Conservation (phyloP, 2,888 invertebrate species). For the Heterodera filipjevi region DNA sequence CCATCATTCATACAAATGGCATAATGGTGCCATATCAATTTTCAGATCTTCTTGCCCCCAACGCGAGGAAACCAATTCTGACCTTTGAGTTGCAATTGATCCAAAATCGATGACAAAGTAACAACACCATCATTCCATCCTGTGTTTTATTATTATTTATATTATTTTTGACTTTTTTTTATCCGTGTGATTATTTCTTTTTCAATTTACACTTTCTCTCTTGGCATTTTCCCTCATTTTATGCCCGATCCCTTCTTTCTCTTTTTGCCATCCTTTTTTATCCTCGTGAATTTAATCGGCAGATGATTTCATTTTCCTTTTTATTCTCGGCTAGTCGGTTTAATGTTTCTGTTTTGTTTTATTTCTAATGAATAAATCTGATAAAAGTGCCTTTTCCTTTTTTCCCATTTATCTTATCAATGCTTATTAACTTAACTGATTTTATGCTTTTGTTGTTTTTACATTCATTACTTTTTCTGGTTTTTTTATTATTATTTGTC, state of each 20-base stretch:
- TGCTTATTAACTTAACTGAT: not conserved
- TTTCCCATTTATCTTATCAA: no score
- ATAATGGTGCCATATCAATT: no score
- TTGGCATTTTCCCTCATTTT: not conserved
- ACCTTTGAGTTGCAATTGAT: constrained; percentile 59
- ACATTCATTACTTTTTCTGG: not conserved
- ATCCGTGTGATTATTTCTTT: not conserved
- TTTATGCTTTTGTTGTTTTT: not conserved
- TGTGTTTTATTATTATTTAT: not conserved
- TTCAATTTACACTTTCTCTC: not conserved
- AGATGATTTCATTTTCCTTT: not conserved
- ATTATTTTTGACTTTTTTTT: not conserved
- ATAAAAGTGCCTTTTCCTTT: no score
- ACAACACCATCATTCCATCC: not conserved
- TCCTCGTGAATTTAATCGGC: not conserved
- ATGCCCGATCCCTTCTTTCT: not conserved
- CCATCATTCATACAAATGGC: no score
- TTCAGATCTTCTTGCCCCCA: constrained; percentile 57
- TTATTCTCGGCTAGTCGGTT: not conserved
- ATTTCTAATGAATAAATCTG: not conserved
- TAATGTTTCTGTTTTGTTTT: not conserved
- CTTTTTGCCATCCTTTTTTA: not conserved
- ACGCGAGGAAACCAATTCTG: constrained; percentile 56
- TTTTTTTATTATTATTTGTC: not conserved
- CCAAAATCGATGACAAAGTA: constrained; percentile 26